Evolutionary conservation across 1,140 invertebrate genomes (phyloP), one percentile per base, ranked within the genome.

Genomic region (Megalonaias nervosa): DNA sequence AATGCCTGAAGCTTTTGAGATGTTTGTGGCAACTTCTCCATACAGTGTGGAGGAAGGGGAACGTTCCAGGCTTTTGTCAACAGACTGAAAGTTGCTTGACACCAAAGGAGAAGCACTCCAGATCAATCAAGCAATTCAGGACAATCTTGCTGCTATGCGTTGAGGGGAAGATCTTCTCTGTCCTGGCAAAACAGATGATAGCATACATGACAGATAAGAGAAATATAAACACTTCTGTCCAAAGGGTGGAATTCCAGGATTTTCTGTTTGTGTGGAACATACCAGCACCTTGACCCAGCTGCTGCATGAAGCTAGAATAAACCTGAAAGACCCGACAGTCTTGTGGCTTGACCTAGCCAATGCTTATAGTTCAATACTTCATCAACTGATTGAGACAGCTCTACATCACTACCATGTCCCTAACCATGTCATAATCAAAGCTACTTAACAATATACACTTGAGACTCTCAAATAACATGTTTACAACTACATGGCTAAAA

Each of bases 341-440:
- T 31, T 81, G 66, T 81, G 79, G 79, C 55, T 73, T 6, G 75
- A 81, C 60, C 1, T 74, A 66, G 75, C 70, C 38, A 67, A 71
- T 60, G 70, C 64, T 48, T 66, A 72, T 67, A 64, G 69, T 70
- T 62, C 48, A 13, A 56, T 80, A 1, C 57, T 65, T 2, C 70
- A 81, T 57, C 38, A 71, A 59, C 68, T 80, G n/a, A 65, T 76
- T 65, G 71, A 61, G n/a, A 31, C 26, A 31, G 2, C 26, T 31
- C 26, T 31, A 31, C 1, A 31, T 31, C 2, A 31, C 26, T 3
- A 1, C 26, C 26, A 31, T 31, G 26, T 31, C 26, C 26, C 26
- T 31, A 31, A 31, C 2, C 26, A 31, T 2, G 1, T 31, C 2
- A 31, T 31, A 31, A 31, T 31, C 26, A 31, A 3, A 31, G 26